These are phyloP conservation scores for Cryptosula pallasiana DNA, from an alignment of 2,888 invertebrate species.

Conservation along the genomic window DNA sequence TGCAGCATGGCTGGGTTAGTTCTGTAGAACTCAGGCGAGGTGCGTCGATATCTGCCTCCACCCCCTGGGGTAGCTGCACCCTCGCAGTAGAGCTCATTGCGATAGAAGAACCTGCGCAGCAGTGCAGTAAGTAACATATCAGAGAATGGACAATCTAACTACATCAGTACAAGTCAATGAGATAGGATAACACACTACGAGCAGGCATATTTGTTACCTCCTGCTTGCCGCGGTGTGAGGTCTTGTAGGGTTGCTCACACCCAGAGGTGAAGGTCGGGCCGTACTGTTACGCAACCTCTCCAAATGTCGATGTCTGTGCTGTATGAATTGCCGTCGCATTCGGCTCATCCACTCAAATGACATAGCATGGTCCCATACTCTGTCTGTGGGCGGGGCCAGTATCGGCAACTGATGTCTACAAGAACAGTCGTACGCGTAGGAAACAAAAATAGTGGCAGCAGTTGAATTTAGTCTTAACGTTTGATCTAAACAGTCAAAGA, in stretches of 20 bases:
- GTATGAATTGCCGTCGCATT: neutral
- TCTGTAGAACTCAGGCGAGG: constrained; percentile 45
- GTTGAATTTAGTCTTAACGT: no score
- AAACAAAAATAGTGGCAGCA: no score
- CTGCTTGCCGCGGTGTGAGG: neutral
- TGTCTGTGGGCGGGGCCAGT: neutral
- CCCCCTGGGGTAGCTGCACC: neutral
- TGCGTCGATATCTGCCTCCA: constrained; percentile 32
- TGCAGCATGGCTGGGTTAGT: constrained; percentile 71
- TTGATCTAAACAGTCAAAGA: no score
- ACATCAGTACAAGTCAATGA: no score
- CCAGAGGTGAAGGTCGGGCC: neutral
- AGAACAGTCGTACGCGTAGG: no score
- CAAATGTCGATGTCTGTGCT: neutral
- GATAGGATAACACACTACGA: no score
- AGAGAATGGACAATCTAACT: no score
- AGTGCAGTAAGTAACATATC: no score
- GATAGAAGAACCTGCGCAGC: neutral
- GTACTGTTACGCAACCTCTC: neutral
- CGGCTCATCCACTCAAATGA: constrained; percentile 2
- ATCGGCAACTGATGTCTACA: neutral
- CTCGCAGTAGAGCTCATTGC: neutral
- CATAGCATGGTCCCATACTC: no score
- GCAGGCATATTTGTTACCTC: no score
- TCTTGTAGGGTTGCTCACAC: neutral